Conservation (phyloP, 2,113 vertebrate species). For the Neodon shergylaensis region DNA sequence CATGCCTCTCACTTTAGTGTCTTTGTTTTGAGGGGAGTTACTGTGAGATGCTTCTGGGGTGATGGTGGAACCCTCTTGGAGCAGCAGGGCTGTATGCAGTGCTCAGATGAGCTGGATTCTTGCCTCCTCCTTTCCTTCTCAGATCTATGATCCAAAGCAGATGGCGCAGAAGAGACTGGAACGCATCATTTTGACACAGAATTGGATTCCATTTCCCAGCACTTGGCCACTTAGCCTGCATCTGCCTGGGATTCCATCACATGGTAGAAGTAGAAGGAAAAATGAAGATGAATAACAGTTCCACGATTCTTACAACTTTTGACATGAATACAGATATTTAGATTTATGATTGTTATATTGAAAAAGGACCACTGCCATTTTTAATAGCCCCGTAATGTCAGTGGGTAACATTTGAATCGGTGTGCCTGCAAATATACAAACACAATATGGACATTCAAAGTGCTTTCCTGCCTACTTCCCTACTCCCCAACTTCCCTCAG, state of each 20-base stretch:
- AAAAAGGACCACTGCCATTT: not conserved
- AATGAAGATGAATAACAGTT: not conserved
- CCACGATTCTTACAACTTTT: not conserved
- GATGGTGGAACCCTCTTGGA: not conserved
- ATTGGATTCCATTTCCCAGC: not conserved
- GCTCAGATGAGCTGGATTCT: not conserved
- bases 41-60: not conserved
- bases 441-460: not conserved
- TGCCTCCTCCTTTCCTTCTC: not conserved
- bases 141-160: not conserved
- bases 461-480: not conserved
- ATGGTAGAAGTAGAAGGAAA: not conserved
- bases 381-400: not conserved
- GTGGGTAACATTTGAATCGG: not conserved
- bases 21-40: not conserved
- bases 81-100: not conserved
- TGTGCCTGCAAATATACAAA: not conserved
- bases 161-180: not conserved
- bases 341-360: not conserved
- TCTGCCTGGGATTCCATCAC: not conserved
- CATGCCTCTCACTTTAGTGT: not conserved
- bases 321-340: not conserved
- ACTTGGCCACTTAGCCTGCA: not conserved
- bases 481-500: no score
- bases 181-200: not conserved